These are phyloP conservation scores for Mesembrinibis cayennensis DNA, from an alignment of 2,113 vertebrate species.

Conservation along the genomic window DNA sequence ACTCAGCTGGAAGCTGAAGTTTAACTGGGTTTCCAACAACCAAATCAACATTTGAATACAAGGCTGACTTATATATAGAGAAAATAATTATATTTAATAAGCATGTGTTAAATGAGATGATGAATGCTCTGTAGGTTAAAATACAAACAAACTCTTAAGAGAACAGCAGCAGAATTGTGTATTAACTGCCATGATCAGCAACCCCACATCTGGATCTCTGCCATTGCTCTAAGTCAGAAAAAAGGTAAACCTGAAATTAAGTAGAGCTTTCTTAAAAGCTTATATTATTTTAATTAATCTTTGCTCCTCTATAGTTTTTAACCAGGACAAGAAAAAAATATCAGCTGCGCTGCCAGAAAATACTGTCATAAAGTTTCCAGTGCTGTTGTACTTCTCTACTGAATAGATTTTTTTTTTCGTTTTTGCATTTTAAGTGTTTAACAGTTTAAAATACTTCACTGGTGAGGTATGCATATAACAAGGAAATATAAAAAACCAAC, in stretches of 20 bases:
- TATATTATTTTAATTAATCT: not conserved
- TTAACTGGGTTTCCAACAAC: not conserved
- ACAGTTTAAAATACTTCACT: not conserved
- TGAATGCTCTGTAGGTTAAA: not conserved
- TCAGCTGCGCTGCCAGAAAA: not conserved
- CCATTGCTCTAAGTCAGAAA: not conserved
- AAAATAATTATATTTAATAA: conserved; percentile 22
- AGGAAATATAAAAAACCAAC: not conserved
- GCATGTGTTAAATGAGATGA: not conserved
- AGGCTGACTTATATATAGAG: not conserved
- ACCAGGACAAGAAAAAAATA: not conserved
- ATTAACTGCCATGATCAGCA: not conserved
- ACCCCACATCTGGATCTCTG: not conserved
- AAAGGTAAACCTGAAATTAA: not conserved
- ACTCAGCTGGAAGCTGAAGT: not conserved
- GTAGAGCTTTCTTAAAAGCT: not conserved
- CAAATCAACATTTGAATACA: not conserved
- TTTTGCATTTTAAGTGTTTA: not conserved
- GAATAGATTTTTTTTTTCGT: not conserved
- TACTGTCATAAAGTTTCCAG: not conserved
- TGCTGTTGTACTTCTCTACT: not conserved
- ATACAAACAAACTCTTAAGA: not conserved
- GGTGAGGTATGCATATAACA: not conserved
- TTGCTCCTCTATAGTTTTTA: not conserved
- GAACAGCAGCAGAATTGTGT: not conserved